phyloP scores from a whole-genome alignment of 2,888 invertebrate species.

The Margaritifera margaritifera region DNA sequence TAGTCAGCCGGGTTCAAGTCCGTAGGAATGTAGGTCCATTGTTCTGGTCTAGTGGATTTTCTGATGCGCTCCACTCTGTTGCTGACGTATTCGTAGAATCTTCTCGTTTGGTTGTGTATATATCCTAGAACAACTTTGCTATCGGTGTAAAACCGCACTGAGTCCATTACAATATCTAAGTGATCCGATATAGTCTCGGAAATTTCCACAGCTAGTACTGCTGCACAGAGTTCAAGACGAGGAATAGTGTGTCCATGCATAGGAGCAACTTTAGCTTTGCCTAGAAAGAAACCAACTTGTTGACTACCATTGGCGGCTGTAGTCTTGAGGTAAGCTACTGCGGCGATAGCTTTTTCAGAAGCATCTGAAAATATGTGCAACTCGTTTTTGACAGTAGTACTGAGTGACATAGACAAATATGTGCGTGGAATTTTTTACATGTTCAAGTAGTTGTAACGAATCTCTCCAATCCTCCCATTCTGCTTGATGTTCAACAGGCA shows the following conservation, averaged over 20 bases:
- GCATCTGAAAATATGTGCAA: constrained; percentile 43
- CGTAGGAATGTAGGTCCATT: constrained; percentile 35
- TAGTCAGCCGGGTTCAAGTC: constrained; percentile 31
- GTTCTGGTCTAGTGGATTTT: constrained; percentile 14
- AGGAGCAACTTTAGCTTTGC: constrained; percentile 44
- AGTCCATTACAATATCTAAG: constrained; percentile 11
- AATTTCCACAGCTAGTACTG: constrained; percentile 35
- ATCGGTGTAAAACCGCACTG: constrained; percentile 28
- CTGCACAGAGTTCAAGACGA: constrained; percentile 41
- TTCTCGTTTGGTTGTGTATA: constrained; percentile 25
- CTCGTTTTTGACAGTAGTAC: constrained; percentile 1
- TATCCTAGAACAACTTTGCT: constrained; percentile 39
- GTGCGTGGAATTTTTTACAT: constrained; percentile 19
- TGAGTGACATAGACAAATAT: constrained; percentile 14
- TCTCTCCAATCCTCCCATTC: constrained; percentile 31
- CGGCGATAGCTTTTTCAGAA: constrained; percentile 42
- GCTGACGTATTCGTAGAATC: constrained; percentile 40
- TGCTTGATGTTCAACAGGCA: constrained; percentile 13
- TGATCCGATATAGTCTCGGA: constrained; percentile 16
- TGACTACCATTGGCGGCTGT: constrained; percentile 1
- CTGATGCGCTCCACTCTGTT: constrained; percentile 30
- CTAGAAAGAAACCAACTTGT: constrained; percentile 32
- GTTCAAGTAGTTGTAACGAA: constrained; percentile 21
- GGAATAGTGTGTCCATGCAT: constrained; percentile 36
- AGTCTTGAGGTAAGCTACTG: constrained; percentile 32